These are phyloP conservation scores for Leptodon cayanensis DNA, from an alignment of 2,797 vertebrate genomes.

Conservation along the genomic window DNA sequence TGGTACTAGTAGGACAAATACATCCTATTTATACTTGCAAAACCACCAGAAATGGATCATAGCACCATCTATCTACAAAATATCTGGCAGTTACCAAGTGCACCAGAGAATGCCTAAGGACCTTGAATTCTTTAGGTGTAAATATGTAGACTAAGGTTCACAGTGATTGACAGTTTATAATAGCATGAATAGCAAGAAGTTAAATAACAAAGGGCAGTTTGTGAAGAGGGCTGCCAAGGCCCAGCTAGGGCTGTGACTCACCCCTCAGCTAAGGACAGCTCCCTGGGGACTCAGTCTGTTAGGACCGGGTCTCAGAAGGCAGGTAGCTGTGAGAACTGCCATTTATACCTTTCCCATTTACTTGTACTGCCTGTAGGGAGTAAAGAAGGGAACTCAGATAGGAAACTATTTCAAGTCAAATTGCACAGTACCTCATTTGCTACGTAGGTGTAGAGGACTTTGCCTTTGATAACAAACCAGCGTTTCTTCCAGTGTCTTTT, in stretches of 20 bases:
- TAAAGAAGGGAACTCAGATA: background rate
- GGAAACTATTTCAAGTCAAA: background rate
- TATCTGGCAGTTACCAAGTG: background rate
- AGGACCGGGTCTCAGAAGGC: background rate
- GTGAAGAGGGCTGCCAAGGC: background rate
- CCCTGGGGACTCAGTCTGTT: background rate
- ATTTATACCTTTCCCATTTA: background rate
- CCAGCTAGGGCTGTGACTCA: background rate
- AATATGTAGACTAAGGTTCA: background rate
- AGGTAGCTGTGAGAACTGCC: background rate
- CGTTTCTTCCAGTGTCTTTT: slow-evolving; percentile 94
- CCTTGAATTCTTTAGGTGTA: background rate
- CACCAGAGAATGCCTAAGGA: background rate
- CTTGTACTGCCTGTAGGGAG: background rate
- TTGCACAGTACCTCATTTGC: slow-evolving; percentile 83
- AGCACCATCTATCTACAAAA: background rate
- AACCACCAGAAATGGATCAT: background rate
- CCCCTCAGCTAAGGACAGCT: background rate
- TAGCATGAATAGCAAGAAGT: background rate
- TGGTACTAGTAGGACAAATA: background rate
- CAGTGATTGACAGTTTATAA: background rate
- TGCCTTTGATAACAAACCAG: slow-evolving; percentile 98
- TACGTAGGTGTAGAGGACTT: slow-evolving; percentile 96
- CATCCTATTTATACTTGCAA: background rate
- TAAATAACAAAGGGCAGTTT: background rate